Evolutionary conservation across 2,888 invertebrate genomes (phyloP).

Genomic region (Antheraea assamensis): DNA sequence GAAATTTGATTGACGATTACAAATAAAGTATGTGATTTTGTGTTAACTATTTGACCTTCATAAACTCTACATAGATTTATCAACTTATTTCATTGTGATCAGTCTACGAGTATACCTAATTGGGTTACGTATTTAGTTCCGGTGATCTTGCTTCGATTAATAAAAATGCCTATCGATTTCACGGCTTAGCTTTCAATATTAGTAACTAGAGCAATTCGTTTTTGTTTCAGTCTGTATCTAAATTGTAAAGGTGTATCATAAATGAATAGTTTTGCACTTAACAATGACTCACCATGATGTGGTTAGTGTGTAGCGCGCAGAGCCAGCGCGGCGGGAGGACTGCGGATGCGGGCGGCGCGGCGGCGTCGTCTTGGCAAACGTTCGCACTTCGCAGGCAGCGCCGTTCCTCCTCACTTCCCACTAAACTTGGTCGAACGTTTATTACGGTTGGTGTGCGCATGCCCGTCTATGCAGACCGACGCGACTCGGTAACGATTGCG

Average conservation of each 20-base stretch:
- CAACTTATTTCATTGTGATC: slow-evolving; percentile 47
- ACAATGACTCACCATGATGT: slow-evolving; percentile 80
- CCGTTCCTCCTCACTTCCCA: slow-evolving; percentile 70
- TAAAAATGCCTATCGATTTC: slow-evolving; percentile 25
- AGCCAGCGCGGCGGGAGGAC: slow-evolving; percentile 77
- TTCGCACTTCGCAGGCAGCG: slow-evolving; percentile 49
- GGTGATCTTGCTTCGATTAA: slow-evolving; percentile 13
- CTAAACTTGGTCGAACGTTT: slow-evolving; percentile 56
- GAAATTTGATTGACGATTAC: slow-evolving; percentile 54
- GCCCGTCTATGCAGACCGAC: slow-evolving; percentile 76
- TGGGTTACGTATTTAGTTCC: slow-evolving; percentile 38
- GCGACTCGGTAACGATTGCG: slow-evolving; percentile 77
- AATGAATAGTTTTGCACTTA: slow-evolving; percentile 74
- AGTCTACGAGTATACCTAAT: slow-evolving; percentile 54
- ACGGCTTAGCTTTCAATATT: slow-evolving; percentile 32
- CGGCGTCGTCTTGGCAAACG: slow-evolving; percentile 55
- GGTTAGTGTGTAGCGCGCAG: slow-evolving; percentile 73
- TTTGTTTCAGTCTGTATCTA: slow-evolving; percentile 39
- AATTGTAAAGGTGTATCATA: slow-evolving; percentile 58
- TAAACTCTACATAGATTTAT: slow-evolving; percentile 42
- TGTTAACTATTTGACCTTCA: slow-evolving; percentile 47
- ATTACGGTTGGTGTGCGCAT: slow-evolving; percentile 66
- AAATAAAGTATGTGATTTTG: slow-evolving; percentile 32
- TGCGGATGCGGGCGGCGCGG: slow-evolving; percentile 73
- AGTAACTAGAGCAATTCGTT: slow-evolving; percentile 43